Evolutionary conservation across 2,888 invertebrate genomes (phyloP).

Genomic region (Anorthoa munda): DNA sequence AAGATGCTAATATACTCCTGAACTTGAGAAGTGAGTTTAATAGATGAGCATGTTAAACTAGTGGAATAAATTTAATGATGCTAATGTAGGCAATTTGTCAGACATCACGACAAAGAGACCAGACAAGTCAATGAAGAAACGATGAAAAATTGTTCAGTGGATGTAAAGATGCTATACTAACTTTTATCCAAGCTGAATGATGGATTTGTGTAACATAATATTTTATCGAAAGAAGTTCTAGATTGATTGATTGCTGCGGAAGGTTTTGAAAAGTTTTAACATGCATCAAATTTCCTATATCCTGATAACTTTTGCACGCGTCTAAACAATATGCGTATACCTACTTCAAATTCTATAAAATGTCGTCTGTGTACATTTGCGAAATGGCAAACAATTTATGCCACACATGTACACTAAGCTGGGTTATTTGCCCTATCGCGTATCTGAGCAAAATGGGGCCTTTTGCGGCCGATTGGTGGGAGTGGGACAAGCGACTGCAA

Average conservation of each 20-base stretch:
- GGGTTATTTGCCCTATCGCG: slow-evolving; percentile 34
- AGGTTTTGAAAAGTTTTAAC: slow-evolving; percentile 19
- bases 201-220: slow-evolving; percentile 30
- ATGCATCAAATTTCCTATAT: neutral
- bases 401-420: slow-evolving; percentile 7
- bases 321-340: neutral
- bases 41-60: slow-evolving; percentile 3
- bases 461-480: slow-evolving; percentile 24
- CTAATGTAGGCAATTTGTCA: slow-evolving; percentile 45
- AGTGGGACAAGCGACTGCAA: slow-evolving; percentile 52
- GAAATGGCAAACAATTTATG: slow-evolving; percentile 40
- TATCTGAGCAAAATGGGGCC: slow-evolving; percentile 25
- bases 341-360: neutral
- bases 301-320: neutral
- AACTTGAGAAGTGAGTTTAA: slow-evolving; percentile 20
- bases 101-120: slow-evolving; percentile 20
- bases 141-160: slow-evolving; percentile 35
- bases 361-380: slow-evolving; percentile 4
- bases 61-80: slow-evolving; percentile 27
- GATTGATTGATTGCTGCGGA: slow-evolving; percentile 17
- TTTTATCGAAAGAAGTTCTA: slow-evolving; percentile 19
- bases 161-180: neutral
- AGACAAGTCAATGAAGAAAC: slow-evolving; percentile 13
- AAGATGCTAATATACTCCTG: slow-evolving; percentile 37
- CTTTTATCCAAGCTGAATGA: slow-evolving; percentile 40